Evolutionary conservation across 2,797 vertebrate genomes (phyloP).

Genomic region (Lacerta agilis): DNA sequence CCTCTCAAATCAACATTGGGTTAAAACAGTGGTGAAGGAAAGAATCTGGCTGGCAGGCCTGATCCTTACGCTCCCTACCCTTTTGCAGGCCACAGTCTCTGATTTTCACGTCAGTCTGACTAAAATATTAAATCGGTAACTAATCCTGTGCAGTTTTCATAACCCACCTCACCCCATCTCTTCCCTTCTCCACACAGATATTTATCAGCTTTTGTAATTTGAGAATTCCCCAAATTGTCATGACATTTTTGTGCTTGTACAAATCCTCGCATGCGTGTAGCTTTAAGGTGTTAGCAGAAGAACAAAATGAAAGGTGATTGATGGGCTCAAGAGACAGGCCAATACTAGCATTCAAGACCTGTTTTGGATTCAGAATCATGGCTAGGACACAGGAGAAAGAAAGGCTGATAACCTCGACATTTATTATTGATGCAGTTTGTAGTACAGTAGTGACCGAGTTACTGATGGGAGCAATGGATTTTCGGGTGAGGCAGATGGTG

Average conservation of each 20-base stretch:
- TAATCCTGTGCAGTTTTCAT: neutral
- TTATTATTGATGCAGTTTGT: constrained; percentile 11
- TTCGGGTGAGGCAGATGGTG: constrained; percentile 31
- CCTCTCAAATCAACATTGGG: neutral
- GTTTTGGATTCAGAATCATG: constrained; percentile 19
- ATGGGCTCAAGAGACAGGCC: neutral
- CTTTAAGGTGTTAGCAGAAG: neutral
- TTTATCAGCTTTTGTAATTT: neutral
- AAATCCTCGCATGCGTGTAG: neutral
- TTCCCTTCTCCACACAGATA: neutral
- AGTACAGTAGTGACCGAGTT: neutral
- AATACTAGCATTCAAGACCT: neutral
- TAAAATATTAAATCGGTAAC: neutral
- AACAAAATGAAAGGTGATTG: neutral
- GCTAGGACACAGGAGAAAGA: constrained; percentile 5
- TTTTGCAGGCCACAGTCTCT: neutral
- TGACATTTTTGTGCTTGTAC: neutral
- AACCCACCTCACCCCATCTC: neutral
- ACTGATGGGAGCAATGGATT: constrained; percentile 21
- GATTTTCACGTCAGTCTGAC: neutral
- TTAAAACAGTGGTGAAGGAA: neutral
- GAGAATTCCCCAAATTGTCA: neutral
- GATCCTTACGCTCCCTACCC: too few relatives aligned
- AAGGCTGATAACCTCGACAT: neutral
- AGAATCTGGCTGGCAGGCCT: too few relatives aligned